Evolutionary conservation across 2,113 vertebrate genomes (phyloP), one percentile per base, ranked within the genome.

Genomic region (Zosterops borbonicus): DNA sequence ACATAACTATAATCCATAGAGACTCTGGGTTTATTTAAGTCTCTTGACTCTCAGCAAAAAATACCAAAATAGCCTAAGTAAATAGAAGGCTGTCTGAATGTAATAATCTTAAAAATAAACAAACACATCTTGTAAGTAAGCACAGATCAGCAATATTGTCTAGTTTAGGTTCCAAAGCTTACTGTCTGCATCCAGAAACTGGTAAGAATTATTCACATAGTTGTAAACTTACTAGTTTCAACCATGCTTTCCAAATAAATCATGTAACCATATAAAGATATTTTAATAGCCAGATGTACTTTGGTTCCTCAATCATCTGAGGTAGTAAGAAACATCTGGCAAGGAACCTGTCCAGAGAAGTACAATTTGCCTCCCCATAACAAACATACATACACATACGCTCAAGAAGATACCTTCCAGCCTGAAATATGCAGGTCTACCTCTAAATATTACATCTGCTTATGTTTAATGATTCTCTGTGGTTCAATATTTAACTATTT

Each of bases 221-320:
- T 68, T 95, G 63, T 76, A 90, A 95, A 92, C 69, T 95, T 89
- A 95, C 75, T 87, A 96, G 83, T 87, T 90, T 94, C 79, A 92
- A 55, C 50, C 83, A 89, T 94, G 86, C 76, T 90, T 89, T 94
- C 69, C 11, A 31, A 97, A 96, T 97, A 96, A 97, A 97, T 97
- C 93, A 97, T 91, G 75, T 28, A 88, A 93, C 84, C 86, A 75
- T 88, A 96, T 90, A 96, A 96, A 97, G 94, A 95, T 96, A 62
- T 94, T 97, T 97, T 97, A 98, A 97, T 94, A 93, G 93, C 97
- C 95, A 97, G 94, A 95, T 96, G 95, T 95, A 89, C 89, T 95
- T 92, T 86, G 87, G 90, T 97, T 97, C 86, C 65, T 96, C 88
- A 88, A 82, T 97, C 95, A 95, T 94, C 82, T 95, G 91, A 97